Conservation (phyloP, 2,113 vertebrate genomes). For the Xenopus laevis region DNA sequence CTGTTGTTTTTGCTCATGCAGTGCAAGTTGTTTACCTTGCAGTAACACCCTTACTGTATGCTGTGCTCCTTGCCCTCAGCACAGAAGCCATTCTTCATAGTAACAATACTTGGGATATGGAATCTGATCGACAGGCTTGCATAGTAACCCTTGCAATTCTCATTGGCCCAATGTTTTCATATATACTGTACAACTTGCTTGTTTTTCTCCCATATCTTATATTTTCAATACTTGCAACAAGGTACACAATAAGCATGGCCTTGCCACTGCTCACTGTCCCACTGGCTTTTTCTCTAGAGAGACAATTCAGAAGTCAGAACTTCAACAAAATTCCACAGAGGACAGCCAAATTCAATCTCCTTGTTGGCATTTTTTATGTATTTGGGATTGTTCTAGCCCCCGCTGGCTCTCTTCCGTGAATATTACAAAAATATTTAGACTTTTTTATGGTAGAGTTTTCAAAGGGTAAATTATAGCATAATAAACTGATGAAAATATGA, state of each 20-base stretch:
- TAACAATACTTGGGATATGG: conserved; percentile 97
- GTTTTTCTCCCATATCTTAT: conserved; percentile 90
- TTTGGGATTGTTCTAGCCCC: conserved; percentile 87
- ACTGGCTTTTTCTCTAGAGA: conserved; percentile 90
- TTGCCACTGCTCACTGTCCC: conserved; percentile 90
- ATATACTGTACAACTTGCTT: conserved; percentile 84
- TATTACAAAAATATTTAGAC: no score
- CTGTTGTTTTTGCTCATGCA: conserved; percentile 92
- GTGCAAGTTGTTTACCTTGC: conserved; percentile 94
- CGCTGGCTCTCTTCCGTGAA: conserved; percentile 72
- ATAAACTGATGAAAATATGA: no score
- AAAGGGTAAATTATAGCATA: no score
- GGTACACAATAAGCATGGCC: conserved; percentile 90
- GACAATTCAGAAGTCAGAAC: conserved; percentile 83
- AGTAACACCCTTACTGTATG: conserved; percentile 85
- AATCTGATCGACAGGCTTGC: conserved; percentile 88
- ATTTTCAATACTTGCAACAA: conserved; percentile 89
- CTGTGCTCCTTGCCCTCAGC: conserved; percentile 87
- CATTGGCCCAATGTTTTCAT: conserved; percentile 84
- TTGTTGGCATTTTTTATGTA: conserved; percentile 93
- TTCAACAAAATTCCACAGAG: conserved; percentile 89
- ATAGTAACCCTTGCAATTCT: conserved; percentile 96
- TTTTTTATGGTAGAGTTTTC: no score
- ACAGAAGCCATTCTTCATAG: conserved; percentile 96
- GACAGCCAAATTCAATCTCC: conserved; percentile 93